Conservation (phyloP, 2,113 vertebrate species). For the Eulemur rufifrons region DNA sequence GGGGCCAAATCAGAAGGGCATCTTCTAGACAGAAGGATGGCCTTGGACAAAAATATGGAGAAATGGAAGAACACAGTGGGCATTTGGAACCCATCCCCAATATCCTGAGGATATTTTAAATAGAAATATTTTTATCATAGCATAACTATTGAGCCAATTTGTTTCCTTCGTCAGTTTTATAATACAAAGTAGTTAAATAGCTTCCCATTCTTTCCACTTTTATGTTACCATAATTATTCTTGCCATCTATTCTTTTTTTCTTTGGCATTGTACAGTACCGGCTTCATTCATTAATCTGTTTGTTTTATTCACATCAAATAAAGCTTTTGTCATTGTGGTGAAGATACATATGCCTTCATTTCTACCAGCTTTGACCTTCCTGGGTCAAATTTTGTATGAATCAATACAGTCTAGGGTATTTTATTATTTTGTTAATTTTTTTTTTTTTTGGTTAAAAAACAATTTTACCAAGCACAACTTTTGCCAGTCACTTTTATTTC, state of each 20-base stretch:
- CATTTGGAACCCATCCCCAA: background rate
- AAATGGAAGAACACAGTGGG: background rate
- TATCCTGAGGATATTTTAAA: background rate
- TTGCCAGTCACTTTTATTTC: background rate
- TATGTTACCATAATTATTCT: background rate
- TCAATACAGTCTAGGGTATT: background rate
- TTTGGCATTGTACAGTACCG: background rate
- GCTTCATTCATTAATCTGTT: background rate
- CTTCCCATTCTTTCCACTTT: background rate
- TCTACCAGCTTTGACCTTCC: background rate
- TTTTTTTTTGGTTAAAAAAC: background rate
- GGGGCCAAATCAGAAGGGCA: background rate
- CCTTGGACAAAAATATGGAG: background rate
- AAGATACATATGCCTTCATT: background rate
- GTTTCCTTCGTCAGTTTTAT: background rate
- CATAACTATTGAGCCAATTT: background rate
- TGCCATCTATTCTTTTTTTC: background rate
- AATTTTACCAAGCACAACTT: background rate
- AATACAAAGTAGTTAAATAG: background rate
- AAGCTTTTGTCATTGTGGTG: background rate
- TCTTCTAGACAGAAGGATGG: background rate
- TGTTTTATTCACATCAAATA: background rate
- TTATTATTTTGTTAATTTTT: background rate
- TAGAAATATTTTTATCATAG: background rate
- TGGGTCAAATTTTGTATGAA: background rate